Evolutionary conservation across 2,888 invertebrate genomes (phyloP).

Genomic region (Eristalis pertinax): DNA sequence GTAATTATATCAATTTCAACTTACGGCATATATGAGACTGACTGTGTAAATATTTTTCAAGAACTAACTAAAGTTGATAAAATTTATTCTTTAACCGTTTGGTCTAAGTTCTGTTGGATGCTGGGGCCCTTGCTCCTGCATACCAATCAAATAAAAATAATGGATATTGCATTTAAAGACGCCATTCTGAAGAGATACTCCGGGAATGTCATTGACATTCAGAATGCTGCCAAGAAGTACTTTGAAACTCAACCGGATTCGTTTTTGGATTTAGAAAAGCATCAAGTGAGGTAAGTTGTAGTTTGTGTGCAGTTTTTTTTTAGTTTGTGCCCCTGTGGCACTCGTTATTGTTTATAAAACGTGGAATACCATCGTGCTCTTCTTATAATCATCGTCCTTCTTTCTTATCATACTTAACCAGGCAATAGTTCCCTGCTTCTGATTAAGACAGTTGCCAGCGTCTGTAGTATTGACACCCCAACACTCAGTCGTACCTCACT

Average conservation of each 20-base stretch:
- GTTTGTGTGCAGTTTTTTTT: not conserved
- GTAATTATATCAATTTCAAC: slow-evolving; percentile 89
- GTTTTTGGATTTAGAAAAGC: slow-evolving; percentile 70
- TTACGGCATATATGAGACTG: slow-evolving; percentile 90
- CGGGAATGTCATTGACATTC: slow-evolving; percentile 59
- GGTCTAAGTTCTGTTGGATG: slow-evolving; percentile 81
- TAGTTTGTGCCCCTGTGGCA: no score
- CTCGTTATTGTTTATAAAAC: no score
- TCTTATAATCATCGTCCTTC: no score
- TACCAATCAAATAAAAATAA: slow-evolving; percentile 79
- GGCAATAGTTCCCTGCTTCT: no score
- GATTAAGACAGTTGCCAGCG: no score
- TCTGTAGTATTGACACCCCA: no score
- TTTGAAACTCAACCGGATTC: slow-evolving; percentile 72
- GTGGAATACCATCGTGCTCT: no score
- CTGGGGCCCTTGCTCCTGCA: slow-evolving; percentile 81
- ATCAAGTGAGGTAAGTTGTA: slow-evolving; percentile 75
- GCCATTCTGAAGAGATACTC: slow-evolving; percentile 78
- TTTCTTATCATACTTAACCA: no score
- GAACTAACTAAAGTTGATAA: slow-evolving; percentile 78
- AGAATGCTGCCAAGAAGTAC: slow-evolving; percentile 67
- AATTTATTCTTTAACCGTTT: slow-evolving; percentile 78
- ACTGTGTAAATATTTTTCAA: slow-evolving; percentile 82
- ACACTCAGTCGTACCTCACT: no score
- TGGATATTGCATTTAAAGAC: slow-evolving; percentile 78